Conservation (phyloP, 2,113 vertebrate genomes). For the Cyprinodon tularosa region DNA sequence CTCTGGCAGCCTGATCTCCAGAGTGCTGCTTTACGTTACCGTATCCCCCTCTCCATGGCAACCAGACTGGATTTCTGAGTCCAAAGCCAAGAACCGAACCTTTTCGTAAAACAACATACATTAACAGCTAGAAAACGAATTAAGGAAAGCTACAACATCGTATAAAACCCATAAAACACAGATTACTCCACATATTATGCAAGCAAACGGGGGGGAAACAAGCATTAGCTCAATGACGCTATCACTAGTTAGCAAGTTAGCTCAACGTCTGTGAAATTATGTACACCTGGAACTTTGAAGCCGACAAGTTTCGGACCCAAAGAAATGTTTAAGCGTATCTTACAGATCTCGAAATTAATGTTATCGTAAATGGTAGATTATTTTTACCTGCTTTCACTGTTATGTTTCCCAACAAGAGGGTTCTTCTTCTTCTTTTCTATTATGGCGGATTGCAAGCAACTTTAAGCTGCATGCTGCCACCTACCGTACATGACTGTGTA, state of each 20-base stretch:
- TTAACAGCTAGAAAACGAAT: background rate
- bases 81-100: background rate
- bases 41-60: slow-evolving; percentile 37
- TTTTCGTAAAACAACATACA: background rate
- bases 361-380: background rate
- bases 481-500: too few species aligned
- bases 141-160: rapidly evolving
- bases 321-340: rapidly evolving
- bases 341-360: background rate
- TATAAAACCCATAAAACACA: background rate
- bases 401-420: slow-evolving; percentile 16
- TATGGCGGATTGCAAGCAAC: too few species aligned
- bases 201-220: background rate
- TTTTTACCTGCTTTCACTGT: slow-evolving; percentile 33
- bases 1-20: background rate
- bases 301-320: background rate
- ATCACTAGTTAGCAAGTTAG: slow-evolving; percentile 48
- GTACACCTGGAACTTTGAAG: too few species aligned
- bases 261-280: slow-evolving; percentile 5
- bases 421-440: background rate
- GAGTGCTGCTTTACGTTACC: background rate
- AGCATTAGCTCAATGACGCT: slow-evolving; percentile 30
- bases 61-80: slow-evolving; percentile 10
- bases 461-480: too few species aligned
- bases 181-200: background rate